Conservation (phyloP, 2,888 invertebrate genomes). For the Drosophila limbata region DNA sequence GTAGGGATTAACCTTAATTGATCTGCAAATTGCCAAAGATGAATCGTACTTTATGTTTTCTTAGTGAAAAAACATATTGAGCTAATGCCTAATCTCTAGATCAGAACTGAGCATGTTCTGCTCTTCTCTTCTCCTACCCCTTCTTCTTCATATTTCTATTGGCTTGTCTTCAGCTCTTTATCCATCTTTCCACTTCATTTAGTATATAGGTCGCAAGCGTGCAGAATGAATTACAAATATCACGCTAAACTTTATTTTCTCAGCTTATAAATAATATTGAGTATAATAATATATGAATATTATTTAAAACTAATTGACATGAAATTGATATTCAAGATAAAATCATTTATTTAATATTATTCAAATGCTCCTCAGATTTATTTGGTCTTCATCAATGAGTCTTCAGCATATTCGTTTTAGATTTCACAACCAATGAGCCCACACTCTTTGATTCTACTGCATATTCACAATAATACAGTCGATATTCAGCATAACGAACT, state of each 20-base stretch:
- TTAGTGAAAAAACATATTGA: constrained; percentile 2
- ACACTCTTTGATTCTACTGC: constrained; percentile 3
- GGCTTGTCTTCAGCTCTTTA: constrained; percentile 5
- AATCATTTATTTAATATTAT: not conserved
- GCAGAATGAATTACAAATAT: constrained; percentile 6
- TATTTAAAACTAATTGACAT: constrained; percentile 2
- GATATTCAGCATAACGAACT: not conserved
- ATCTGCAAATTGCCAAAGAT: constrained; percentile 21
- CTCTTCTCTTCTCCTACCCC: too few relatives aligned
- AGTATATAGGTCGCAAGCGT: constrained; percentile 7
- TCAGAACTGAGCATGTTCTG: not conserved
- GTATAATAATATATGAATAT: not conserved
- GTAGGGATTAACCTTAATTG: constrained; percentile 29
- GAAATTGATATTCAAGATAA: constrained; percentile 5
- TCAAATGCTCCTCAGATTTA: not conserved
- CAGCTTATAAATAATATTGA: not conserved
- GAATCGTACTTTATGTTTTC: not conserved
- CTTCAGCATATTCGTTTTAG: not conserved
- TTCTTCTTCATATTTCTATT: not conserved
- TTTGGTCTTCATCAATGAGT: not conserved
- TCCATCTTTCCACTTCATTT: constrained; percentile 15
- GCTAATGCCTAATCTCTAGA: not conserved
- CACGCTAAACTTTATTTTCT: constrained; percentile 1
- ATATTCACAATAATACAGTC: not conserved
- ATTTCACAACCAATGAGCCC: constrained; percentile 8